A percentile compares a stretch with the other conserved stretches of the same genome.
phyloP scores from a whole-genome alignment of 2,888 invertebrate species.

The Cephus nigrinus region DNA sequence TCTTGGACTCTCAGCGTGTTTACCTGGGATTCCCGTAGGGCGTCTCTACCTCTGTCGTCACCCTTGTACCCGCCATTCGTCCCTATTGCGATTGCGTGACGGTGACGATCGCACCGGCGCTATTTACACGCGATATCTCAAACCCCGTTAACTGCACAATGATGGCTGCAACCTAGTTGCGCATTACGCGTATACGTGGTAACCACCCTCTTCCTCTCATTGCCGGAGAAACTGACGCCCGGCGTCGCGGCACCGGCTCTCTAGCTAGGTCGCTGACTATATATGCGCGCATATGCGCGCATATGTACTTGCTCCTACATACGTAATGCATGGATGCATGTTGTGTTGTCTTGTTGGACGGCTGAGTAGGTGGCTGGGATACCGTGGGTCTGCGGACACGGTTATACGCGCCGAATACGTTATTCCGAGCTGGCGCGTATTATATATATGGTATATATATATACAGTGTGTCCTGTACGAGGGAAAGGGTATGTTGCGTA shows the following conservation, averaged over 20 bases:
- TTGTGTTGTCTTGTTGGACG: not conserved
- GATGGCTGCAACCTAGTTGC: constrained; percentile 28
- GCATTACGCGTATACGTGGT: constrained; percentile 19
- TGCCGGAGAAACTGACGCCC: not conserved
- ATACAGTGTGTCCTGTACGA: not conserved
- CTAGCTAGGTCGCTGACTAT: not conserved
- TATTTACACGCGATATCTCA: constrained; percentile 45
- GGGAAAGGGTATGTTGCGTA: not conserved
- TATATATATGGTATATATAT: not conserved
- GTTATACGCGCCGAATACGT: not conserved
- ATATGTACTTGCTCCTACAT: too few relatives aligned
- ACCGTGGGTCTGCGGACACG: not conserved
- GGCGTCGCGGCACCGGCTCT: not conserved
- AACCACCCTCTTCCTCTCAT: not conserved
- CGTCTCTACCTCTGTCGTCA: constrained; percentile 3
- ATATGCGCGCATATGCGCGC: not conserved
- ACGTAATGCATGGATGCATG: not conserved
- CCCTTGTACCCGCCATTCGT: constrained; percentile 26
- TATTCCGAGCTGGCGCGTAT: not conserved
- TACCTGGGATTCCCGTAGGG: not conserved
- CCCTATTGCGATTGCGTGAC: constrained; percentile 43
- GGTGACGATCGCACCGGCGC: constrained; percentile 40
- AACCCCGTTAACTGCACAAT: constrained; percentile 32
- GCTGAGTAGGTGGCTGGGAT: not conserved
- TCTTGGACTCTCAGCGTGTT: not conserved